Base-by-base conservation (phyloP, 2,113 vertebrate species). In the Corapipo altera region DNA sequence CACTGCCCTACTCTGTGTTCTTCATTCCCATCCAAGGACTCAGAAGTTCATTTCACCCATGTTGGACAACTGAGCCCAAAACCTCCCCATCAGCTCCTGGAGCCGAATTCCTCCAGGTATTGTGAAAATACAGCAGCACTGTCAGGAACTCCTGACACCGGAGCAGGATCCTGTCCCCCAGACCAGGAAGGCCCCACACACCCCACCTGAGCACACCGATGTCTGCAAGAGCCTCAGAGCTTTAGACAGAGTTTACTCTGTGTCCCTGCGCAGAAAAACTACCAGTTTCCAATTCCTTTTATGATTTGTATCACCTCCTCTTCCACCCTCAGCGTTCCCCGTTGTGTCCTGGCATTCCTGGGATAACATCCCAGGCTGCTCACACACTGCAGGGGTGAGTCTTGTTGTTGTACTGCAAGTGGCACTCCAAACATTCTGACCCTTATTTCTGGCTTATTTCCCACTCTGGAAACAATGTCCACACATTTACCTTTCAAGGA, bases 111-210 rank as follows among this genome's bases (percentile, higher is more conserved):
- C 30, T 64, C n/a, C 28, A 49, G 78, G 21, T 33, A 49, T 44
- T 39, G 33, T 62, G n/a, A 64, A 75, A 52, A 46, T 28, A 14
- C 1, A 61, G 30, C 28, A 69, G 55, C 11, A 8, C 8, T 22
- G 5, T 2, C 12, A 77, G 48, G 41, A 76, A 2, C 2, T 33
- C 11, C 0, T 33, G 23, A 22, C 22, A 18, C 3, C 7, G 52
- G 6, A 43, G 39, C 28, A 80, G 58, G n/a, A 24, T 26, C 32
- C 43, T 51, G 35, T 8, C n/a, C 39, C 55, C 41, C 24, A 7
- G 4, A n/a, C 33, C 33, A 61, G 35, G 28, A 3, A 54, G 54
- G 32, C 1, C 49, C 54, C 13, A 4, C 15, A 12, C 0, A 1
- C 4, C 1, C 43, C 71, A 46, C 23, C 24, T 10, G 13, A 35